These are phyloP conservation scores for Muscicapa striata DNA, from an alignment of 2,797 vertebrate genomes.

Conservation along the genomic window DNA sequence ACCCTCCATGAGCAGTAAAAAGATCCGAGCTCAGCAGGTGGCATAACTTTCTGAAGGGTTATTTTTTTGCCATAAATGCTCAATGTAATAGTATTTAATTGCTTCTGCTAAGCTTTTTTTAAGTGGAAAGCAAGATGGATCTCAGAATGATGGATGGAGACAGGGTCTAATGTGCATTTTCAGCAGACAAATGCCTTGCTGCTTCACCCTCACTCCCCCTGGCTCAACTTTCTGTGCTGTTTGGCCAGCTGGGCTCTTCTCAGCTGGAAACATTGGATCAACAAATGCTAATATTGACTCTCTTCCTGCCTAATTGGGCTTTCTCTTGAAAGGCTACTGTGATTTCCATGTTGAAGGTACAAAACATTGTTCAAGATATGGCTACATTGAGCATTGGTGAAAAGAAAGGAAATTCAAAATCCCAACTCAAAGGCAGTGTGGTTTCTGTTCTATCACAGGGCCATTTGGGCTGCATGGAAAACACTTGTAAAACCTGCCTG, in stretches of 20 bases:
- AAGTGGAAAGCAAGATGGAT: neutral
- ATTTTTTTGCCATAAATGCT: neutral
- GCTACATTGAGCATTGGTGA: neutral
- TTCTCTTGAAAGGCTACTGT: neutral
- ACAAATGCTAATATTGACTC: neutral
- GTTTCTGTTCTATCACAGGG: neutral
- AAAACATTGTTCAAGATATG: neutral
- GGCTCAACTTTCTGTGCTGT: neutral
- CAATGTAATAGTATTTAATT: neutral
- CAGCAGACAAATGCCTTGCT: neutral
- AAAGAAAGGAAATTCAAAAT: neutral
- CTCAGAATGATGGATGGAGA: slow-evolving; percentile 16
- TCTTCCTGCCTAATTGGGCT: neutral
- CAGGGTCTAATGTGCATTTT: neutral
- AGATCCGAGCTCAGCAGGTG: neutral
- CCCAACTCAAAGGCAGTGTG: neutral
- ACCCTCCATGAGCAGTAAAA: neutral
- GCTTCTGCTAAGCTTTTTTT: neutral
- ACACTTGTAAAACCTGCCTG: neutral
- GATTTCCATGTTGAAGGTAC: neutral
- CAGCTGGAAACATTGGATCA: neutral
- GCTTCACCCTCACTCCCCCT: neutral
- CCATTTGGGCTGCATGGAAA: neutral
- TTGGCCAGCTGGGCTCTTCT: slow-evolving; percentile 29
- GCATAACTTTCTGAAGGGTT: neutral